Base-by-base conservation (phyloP, 35 echinoderm and acorn worm species). In the Hemicentrotus pulcherrimus region DNA sequence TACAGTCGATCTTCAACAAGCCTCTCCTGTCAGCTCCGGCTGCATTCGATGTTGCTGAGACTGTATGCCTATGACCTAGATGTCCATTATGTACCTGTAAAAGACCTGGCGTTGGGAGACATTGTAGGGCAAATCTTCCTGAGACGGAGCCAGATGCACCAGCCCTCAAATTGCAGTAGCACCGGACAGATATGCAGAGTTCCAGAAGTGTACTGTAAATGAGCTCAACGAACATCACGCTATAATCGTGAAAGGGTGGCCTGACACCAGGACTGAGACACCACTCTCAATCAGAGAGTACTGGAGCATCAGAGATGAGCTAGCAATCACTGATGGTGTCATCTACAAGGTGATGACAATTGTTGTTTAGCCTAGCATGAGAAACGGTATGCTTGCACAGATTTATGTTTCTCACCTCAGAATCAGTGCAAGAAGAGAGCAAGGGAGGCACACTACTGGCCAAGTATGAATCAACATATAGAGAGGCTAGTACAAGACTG, bases 191-290 rank as follows among this genome's bases (percentile, higher is more conserved):
- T 98, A 96, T 46, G 35, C 31, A 22, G 88, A 98, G 33, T 95
- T 98, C 48, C 91, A 96, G 78, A 86, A 92, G 32, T 32, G 78
- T 1, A 97, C 95, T 30, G 94, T 95, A 5, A 86, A 94, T 85
- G 97, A 96, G 46, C 95, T 97, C 18, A 95, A 97, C 60, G 94
- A 97, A 46, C 88, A 97, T 0, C 47, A 95, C 24, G 78, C 31
- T 9, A 97, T 95, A 31, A 97, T 97, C 61, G 86, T 31, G 47
- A 97, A 96, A 96, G 98, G 98, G 46, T 99, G 98, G 98, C 98
- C 95, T 87, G 94, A 96, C 71, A 96, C 86, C 16, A 96, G 85
- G 55, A 28, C 92, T 32, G 95, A 99, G 88, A 86, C 86, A 10
- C 94, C 95, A 28, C 94, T 94, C 47, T 47, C 92, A 5, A 97